Base-by-base conservation (phyloP, 2,888 invertebrate species). In the Microplitis deprimator region DNA sequence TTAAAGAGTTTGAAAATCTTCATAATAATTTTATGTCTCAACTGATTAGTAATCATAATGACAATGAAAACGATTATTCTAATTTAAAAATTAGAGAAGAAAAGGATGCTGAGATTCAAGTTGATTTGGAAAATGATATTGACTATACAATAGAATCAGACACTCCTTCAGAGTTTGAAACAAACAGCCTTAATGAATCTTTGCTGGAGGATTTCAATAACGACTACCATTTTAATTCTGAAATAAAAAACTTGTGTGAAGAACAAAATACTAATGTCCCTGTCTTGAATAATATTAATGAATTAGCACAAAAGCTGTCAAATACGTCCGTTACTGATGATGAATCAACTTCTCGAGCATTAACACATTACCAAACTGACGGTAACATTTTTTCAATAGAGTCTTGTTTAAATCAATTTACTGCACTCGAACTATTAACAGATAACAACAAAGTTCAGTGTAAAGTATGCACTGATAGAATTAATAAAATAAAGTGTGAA, bases 361-460 rank as follows among this genome's bases (percentile, higher is more conserved):
- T 84, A 4, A 92, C 94, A 0, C 92, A 95, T 17, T 95, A 95
- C 86, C 92, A 93, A 60, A 93, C 93, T 85, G 94, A 94, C 82
- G 95, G 95, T 76, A 94, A 94, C 64, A 96, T 96, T 83, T 95
- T 94, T 88, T 95, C 96, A 29, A 93, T 98, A 72, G 94, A 95
- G 84, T 96, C 97, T 0, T 98, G 98, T 88, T 93, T 99, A 73
- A 95, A 96, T 86, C 96, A 97, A 89, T 98, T 98, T 90, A 98
- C 97, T 0, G 94, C 95, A 0, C 92, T 96, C 16, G 98, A 99
- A 88, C 91, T 97, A 20, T 93, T 99, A 90, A 96, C 95, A 0
- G 98, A 96, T 0, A 95, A 94, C 88, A 98, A 99, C 90, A 96
- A 96, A 90, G 98, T 98, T 69, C 95, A 95, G 75, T 99, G 99